Conservation (phyloP, 2,888 invertebrate species). For the Falcaria lacertinaria region DNA sequence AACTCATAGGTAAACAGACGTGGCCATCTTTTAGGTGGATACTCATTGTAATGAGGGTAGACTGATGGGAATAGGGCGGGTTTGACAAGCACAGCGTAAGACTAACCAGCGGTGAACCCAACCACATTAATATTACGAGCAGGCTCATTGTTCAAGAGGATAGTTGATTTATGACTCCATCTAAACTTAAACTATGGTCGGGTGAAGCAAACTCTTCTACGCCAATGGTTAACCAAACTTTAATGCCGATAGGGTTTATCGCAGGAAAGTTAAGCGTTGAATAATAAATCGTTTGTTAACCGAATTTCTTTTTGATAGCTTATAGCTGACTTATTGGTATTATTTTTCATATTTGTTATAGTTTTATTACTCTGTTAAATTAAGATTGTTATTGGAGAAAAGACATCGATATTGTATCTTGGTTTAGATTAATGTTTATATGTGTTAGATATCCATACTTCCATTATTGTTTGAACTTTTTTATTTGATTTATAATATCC, state of each 20-base stretch:
- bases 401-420: no score
- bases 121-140: conserved; percentile 43
- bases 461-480: no score
- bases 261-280: not conserved
- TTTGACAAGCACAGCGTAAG: conserved; percentile 33
- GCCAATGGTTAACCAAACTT: not conserved
- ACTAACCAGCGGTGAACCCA: conserved; percentile 19
- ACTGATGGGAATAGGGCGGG: conserved; percentile 24
- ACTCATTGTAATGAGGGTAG: conserved; percentile 28
- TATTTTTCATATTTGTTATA: no score
- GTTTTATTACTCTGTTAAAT: no score
- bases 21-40: conserved; percentile 27
- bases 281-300: not conserved
- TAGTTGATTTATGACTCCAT: conserved; percentile 24
- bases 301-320: not conserved
- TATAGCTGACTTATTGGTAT: no score
- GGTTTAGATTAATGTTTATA: no score
- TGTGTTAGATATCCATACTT: no score
- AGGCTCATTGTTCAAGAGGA: conserved; percentile 29
- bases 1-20: conserved; percentile 1
- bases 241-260: not conserved
- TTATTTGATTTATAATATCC: no score
- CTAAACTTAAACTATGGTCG: conserved; percentile 4
- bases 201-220: not conserved
- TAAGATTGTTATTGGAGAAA: no score